These are phyloP conservation scores for Neria commutata DNA, from an alignment of 2,888 invertebrate genomes.

Conservation along the genomic window DNA sequence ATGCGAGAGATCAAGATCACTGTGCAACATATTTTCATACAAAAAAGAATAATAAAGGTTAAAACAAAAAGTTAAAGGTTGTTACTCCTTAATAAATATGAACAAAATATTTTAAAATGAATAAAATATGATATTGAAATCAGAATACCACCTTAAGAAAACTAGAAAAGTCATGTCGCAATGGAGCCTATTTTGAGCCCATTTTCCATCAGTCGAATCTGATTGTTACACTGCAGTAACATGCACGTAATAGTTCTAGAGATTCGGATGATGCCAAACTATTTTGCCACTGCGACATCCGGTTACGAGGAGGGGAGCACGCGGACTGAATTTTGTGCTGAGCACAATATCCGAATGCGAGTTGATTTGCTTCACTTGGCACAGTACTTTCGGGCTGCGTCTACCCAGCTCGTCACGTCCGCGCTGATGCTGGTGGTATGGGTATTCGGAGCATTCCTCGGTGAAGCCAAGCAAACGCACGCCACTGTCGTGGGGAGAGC, in stretches of 20 bases:
- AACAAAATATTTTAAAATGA: too few species aligned
- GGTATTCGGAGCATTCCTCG: slow-evolving; percentile 77
- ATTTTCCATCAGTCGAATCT: not conserved
- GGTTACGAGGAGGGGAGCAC: slow-evolving; percentile 83
- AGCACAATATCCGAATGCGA: slow-evolving; percentile 85
- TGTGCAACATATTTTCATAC: too few species aligned
- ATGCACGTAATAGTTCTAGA: slow-evolving; percentile 33
- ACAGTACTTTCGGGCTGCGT: slow-evolving; percentile 58
- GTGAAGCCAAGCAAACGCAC: slow-evolving; percentile 84
- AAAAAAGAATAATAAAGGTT: too few species aligned
- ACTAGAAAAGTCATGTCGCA: too few species aligned
- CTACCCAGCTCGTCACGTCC: slow-evolving; percentile 64
- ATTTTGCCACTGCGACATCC: slow-evolving; percentile 89
- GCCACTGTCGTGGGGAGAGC: slow-evolving; percentile 88
- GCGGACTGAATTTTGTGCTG: slow-evolving; percentile 88
- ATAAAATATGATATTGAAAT: too few species aligned
- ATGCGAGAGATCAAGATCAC: too few species aligned
- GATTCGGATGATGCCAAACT: slow-evolving; percentile 83
- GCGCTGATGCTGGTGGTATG: slow-evolving; percentile 46
- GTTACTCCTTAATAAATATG: too few species aligned
- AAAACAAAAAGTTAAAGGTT: too few species aligned
- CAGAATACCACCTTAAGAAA: too few species aligned
- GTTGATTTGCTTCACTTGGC: slow-evolving; percentile 71
- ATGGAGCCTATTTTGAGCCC: too few species aligned
- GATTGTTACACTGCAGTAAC: not conserved